A percentile compares a stretch with the other conserved stretches of the same genome.
Evolutionary conservation across 2,797 vertebrate genomes (phyloP).

Genomic region (Falco novaeseelandiae): DNA sequence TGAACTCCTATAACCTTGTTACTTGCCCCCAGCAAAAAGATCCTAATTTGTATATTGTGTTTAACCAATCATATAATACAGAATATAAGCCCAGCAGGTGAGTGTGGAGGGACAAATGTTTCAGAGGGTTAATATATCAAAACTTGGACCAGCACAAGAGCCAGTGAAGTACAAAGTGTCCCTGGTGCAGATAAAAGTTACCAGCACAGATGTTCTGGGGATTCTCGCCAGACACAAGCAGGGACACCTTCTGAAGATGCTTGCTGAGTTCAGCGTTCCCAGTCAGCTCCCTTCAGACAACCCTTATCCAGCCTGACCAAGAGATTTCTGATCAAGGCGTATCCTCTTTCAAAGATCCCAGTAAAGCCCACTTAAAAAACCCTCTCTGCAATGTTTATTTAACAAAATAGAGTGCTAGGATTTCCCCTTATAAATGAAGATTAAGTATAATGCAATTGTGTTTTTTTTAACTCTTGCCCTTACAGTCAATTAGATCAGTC

Average conservation of each 20-base stretch:
- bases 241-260: not conserved
- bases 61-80: not conserved
- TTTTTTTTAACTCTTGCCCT: not conserved
- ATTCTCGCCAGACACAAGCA: accelerated
- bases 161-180: not conserved
- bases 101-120: not conserved
- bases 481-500: not conserved
- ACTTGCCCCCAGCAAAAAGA: not conserved
- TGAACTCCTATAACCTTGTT: not conserved
- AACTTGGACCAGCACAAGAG: not conserved
- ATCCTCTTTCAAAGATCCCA: not conserved
- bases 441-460: not conserved
- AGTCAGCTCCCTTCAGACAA: not conserved
- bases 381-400: not conserved
- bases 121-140: not conserved
- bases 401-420: not conserved
- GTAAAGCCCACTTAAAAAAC: not conserved
- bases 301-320: not conserved
- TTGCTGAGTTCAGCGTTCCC: not conserved
- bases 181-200: not conserved
- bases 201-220: not conserved
- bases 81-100: not conserved
- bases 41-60: not conserved
- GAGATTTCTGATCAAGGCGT: not conserved
- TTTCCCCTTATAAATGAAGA: not conserved